These are phyloP conservation scores for Nestor notabilis DNA, from an alignment of 2,113 vertebrate species.

Conservation along the genomic window DNA sequence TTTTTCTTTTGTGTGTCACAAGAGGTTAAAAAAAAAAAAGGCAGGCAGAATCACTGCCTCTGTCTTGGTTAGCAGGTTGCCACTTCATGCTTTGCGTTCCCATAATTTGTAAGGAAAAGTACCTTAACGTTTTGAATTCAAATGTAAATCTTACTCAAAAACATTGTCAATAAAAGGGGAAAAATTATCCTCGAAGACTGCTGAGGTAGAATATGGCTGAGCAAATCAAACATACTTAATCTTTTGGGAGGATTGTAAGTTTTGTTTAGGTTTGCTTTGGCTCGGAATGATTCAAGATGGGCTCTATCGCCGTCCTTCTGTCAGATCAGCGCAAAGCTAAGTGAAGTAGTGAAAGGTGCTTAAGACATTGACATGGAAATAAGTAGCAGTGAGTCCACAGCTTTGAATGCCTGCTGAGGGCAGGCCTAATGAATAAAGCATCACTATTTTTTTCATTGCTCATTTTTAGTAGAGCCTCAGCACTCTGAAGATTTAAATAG, in stretches of 20 bases:
- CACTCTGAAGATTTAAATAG: background rate
- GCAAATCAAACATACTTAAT: background rate
- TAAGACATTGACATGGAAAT: slow-evolving; percentile 4
- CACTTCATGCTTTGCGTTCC: background rate
- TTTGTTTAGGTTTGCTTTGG: slow-evolving; percentile 7
- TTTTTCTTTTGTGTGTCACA: background rate
- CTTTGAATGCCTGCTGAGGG: background rate
- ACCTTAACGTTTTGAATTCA: background rate
- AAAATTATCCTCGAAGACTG: background rate
- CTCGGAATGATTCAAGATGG: background rate
- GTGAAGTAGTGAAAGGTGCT: background rate
- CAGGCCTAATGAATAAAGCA: background rate
- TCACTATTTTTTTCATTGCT: background rate
- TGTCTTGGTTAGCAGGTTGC: background rate
- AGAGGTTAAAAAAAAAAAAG: background rate
- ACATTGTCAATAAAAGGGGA: background rate
- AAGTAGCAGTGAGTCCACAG: background rate
- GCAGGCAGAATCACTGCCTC: background rate
- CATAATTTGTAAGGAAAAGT: background rate
- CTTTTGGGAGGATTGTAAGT: background rate
- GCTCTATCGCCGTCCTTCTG: background rate
- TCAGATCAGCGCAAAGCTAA: background rate
- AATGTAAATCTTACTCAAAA: slow-evolving; percentile 19
- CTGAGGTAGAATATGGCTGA: background rate
- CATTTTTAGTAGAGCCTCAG: background rate